Evolutionary conservation across 1,140 invertebrate species (phyloP), one percentile per base, ranked within the genome.

Genomic region (Eumaeus atala): DNA sequence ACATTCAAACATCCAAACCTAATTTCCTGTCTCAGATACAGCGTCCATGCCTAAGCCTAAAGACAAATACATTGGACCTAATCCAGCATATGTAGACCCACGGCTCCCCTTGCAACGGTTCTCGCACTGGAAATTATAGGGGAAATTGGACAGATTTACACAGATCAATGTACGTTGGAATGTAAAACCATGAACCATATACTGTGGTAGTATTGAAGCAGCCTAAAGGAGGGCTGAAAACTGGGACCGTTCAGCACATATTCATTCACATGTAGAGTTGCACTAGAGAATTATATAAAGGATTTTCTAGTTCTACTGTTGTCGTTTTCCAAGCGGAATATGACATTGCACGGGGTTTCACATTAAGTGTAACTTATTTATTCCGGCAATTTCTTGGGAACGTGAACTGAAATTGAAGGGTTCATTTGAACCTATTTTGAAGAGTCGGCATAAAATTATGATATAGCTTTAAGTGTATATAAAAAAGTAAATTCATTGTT

Each of bases 21-120:
- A 84, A 84, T 84, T 84, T 84, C 80, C 80, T 81, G 80, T 84
- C 80, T 81, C 72, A 84, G 80, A 80, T 81, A 84, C 76, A 67
- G 48, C 60, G 61, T 61, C 60, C 65, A 61, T 70, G 65, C 54
- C 68, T 75, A 71, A 72, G 73, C 76, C 77, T 73, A 76, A 84
- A 84, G 80, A 84, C 80, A 84, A 84, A 84, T 78, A 76, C 73
- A 65, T 56, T 62, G 59, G 47, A 52, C 51, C 56, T 60, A 48
- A 44, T 28, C 77, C 73, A 78, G 18, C 50, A 9, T 71, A 62
- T 49, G 10, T 37, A 50, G 73, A 77, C 54, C 72, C 57, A n/a
- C 61, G 69, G 34, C 58, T 47, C 64, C 57, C 51, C 55, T 51
- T 49, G 42, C 49, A 42, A 36, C 51, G 37, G 11, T 51, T 47